These are phyloP conservation scores for Trichogramma evanescens DNA, from an alignment of 2,888 invertebrate genomes.

Conservation along the genomic window DNA sequence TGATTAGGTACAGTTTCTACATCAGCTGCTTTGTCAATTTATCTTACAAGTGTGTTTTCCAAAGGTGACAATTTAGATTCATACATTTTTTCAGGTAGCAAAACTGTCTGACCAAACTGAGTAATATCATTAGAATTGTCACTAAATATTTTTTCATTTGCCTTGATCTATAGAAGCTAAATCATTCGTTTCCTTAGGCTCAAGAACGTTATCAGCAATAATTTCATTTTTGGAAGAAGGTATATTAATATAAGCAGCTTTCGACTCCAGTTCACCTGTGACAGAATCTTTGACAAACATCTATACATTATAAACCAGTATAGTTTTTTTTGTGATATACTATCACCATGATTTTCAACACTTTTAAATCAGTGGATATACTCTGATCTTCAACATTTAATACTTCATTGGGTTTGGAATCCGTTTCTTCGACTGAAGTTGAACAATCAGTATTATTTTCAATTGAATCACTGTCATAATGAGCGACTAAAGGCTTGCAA, in stretches of 20 bases:
- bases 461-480: conserved; percentile 18
- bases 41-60: too few relatives aligned
- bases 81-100: too few relatives aligned
- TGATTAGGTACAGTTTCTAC: background rate
- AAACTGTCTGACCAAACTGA: too few relatives aligned
- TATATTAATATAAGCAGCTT: background rate
- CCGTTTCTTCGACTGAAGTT: background rate
- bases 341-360: background rate
- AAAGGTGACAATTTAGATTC: too few relatives aligned
- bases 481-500: conserved; percentile 16
- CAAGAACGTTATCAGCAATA: background rate
- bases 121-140: too few relatives aligned
- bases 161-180: background rate
- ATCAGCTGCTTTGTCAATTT: background rate
- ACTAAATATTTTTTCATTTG: background rate
- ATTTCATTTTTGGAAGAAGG: background rate
- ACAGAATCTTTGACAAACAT: too few relatives aligned
- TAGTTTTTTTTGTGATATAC: background rate
- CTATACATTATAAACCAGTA: too few relatives aligned
- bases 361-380: background rate
- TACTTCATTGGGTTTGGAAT: background rate
- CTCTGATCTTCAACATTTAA: background rate
- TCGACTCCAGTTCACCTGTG: too few relatives aligned
- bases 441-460: conserved; percentile 1
- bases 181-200: background rate